These are phyloP conservation scores for Callaeas wilsoni DNA, from an alignment of 2,113 vertebrate genomes.

Conservation along the genomic window DNA sequence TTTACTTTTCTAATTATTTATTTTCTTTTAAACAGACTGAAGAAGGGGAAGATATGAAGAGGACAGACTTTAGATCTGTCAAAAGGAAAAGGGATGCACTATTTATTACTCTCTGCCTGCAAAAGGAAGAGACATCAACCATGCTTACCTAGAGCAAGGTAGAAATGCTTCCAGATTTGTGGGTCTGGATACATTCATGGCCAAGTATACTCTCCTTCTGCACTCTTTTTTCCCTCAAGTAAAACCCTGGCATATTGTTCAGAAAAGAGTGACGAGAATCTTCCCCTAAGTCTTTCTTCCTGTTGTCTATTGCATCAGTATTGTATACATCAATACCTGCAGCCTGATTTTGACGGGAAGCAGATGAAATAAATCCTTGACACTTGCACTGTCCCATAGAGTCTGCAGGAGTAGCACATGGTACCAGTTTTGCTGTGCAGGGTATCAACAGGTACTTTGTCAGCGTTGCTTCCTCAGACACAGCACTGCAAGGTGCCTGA, in stretches of 20 bases:
- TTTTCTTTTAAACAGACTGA: neutral
- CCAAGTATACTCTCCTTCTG: neutral
- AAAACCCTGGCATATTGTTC: neutral
- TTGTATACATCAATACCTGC: neutral
- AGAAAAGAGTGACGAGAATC: neutral
- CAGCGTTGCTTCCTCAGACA: neutral
- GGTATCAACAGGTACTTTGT: neutral
- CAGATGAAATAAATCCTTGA: neutral
- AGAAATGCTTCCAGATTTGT: neutral
- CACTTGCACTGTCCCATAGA: fast-evolving
- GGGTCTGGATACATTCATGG: neutral
- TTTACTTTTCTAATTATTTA: neutral
- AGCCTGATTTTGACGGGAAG: neutral
- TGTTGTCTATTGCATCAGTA: neutral
- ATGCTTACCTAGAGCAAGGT: neutral
- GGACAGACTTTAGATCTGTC: neutral
- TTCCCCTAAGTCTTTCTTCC: neutral
- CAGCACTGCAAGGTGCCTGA: neutral
- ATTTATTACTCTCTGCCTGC: neutral
- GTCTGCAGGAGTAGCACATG: fast-evolving
- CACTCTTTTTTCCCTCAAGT: neutral
- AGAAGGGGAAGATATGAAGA: neutral
- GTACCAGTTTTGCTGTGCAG: neutral
- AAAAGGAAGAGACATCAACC: neutral
- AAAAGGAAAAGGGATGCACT: neutral